phyloP scores from a whole-genome alignment of 2,797 vertebrate genomes.

The Anomalospiza imberbis region DNA sequence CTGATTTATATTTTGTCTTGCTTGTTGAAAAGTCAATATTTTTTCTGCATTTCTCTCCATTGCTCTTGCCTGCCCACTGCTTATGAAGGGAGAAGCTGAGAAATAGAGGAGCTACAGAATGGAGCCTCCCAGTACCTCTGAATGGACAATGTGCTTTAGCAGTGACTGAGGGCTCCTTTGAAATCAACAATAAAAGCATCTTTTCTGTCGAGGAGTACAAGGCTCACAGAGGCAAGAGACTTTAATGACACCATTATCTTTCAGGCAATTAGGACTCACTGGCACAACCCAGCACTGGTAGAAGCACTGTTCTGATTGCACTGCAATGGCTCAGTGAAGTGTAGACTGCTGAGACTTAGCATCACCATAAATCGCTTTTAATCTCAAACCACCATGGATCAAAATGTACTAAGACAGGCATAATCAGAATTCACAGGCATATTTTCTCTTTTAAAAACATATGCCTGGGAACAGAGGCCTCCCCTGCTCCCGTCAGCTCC shows the following conservation, averaged over 20 bases:
- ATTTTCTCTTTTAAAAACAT: slow-evolving; percentile 37
- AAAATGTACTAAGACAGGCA: not conserved
- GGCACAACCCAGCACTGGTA: not conserved
- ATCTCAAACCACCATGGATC: not conserved
- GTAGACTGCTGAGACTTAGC: not conserved
- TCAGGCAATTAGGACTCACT: slow-evolving; percentile 35
- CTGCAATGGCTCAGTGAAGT: not conserved
- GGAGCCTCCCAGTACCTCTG: slow-evolving; percentile 1
- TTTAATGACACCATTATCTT: slow-evolving; percentile 63
- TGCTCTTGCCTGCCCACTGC: not conserved
- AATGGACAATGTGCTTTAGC: slow-evolving; percentile 31
- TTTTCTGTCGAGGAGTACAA: slow-evolving; percentile 24
- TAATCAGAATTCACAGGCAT: not conserved
- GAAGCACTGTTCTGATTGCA: not conserved
- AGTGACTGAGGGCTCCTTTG: slow-evolving; percentile 39
- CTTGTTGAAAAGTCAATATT: not conserved
- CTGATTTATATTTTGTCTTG: not conserved
- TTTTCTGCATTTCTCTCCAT: not conserved
- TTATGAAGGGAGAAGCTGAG: not conserved
- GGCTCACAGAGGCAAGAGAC: slow-evolving; percentile 18
- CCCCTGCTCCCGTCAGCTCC: not conserved
- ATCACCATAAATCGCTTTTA: slow-evolving; percentile 9
- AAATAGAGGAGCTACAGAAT: not conserved
- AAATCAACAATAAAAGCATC: slow-evolving; percentile 47
- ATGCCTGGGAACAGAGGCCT: not conserved